A percentile compares a stretch with the other conserved stretches of the same genome.
Evolutionary conservation across 2,888 invertebrate genomes (phyloP).

Genomic region (Limnephilus rhombicus): DNA sequence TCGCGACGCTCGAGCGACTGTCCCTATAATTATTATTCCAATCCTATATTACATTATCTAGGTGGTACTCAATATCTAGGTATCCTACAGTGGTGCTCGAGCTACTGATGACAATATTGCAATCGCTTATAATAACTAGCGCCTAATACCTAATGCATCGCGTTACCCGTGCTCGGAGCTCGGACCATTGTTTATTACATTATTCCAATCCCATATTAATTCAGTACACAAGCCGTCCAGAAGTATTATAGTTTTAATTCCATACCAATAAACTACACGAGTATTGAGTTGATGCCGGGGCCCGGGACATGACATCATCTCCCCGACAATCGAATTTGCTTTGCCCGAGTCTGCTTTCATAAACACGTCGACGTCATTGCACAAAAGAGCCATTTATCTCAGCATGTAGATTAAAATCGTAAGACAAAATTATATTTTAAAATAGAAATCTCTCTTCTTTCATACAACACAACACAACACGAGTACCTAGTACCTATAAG

Average conservation of each 20-base stretch:
- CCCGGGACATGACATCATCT: constrained; percentile 2
- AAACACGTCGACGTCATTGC: constrained; percentile 24
- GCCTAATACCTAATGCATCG: background rate
- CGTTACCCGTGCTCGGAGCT: background rate
- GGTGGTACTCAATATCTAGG: background rate
- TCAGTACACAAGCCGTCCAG: background rate
- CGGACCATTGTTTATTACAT: background rate
- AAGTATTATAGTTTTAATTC: background rate
- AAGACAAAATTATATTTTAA: constrained; percentile 40
- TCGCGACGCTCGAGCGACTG: background rate
- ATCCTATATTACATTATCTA: background rate
- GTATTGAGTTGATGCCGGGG: background rate
- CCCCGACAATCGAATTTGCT: background rate
- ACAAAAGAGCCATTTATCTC: constrained; percentile 24
- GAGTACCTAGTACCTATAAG: background rate
- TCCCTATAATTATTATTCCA: background rate
- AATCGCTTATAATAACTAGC: background rate
- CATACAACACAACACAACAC: background rate
- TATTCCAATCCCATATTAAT: background rate
- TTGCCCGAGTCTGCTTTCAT: constrained; percentile 20
- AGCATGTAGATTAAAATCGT: constrained; percentile 27
- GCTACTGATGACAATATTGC: background rate
- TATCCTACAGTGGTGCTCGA: background rate
- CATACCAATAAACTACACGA: constrained; percentile 1
- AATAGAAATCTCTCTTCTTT: constrained; percentile 45